Evolutionary conservation across 35 echinoderm and acorn worm genomes (phyloP), one percentile per base, ranked within the genome.

Genomic region (Diadema setosum): DNA sequence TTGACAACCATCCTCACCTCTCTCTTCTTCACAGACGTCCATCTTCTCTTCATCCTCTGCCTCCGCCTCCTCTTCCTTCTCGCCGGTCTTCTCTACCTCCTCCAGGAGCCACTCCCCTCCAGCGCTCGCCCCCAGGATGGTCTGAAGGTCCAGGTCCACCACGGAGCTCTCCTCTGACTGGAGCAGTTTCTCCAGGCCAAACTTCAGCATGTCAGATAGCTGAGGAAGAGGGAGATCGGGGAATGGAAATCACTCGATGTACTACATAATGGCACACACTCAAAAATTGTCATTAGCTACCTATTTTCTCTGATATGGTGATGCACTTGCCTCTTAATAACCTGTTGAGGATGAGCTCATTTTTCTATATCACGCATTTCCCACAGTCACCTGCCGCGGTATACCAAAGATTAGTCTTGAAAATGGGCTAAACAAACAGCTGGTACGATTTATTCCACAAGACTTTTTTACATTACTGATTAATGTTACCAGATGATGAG

Each of bases 141-240:
- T 75, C 52, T 91, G 42, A 29, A 97, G 56, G 81, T 97, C 88
- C 5, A 93, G 58, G 61, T 90, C 88, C 20, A 61, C 81, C 23
- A 97, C 74, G 24, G 61, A 80, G 64, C 89, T 98, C 25, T 92
- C 92, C 16, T 85, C 89, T 12, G 88, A 93, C 55, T 90, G 86
- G 5, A 94, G 86, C 2, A 97, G 78, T 76, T 97, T 93, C 18
- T 97, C 95, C 9, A 97, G 70, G 3, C 95, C 95, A 97, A 97
- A 97, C 65, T 97, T 97, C 31, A 97, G 45, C 95, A 97, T 97
- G 58, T 97, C 95, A 2, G 95, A 91, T 1, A 97, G 91, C 95
- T 97, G 45, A 45, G 50, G 36, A 45, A 26, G 30, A 76, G 61
- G 16, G 16, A 55, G 37, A 39, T 81, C 3, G 29, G n/a, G n/a